phyloP scores from a whole-genome alignment of 2,888 invertebrate genomes.

The Macaria notata region DNA sequence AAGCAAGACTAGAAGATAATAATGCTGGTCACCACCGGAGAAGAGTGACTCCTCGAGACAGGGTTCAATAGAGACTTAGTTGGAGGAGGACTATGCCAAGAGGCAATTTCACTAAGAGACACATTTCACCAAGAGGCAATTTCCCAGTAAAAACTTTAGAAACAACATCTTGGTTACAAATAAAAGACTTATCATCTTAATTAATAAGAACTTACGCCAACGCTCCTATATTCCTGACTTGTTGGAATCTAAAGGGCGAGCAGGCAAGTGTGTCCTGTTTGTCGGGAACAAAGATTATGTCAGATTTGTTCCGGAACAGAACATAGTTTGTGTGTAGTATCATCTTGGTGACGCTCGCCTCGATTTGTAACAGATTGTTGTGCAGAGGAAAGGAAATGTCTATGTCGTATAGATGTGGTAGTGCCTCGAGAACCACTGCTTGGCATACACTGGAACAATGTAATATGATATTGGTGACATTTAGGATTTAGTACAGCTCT shows the following conservation, averaged over 20 bases:
- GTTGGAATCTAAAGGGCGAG: slow-evolving; percentile 59
- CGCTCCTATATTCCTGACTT: slow-evolving; percentile 48
- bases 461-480: too few species aligned
- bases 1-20: too few species aligned
- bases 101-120: too few species aligned
- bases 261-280: slow-evolving; percentile 34
- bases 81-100: too few species aligned
- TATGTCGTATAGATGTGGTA: slow-evolving; percentile 45
- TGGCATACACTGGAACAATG: slow-evolving; percentile 46
- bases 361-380: slow-evolving; percentile 48
- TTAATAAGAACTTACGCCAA: slow-evolving; percentile 49
- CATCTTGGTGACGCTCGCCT: slow-evolving; percentile 50
- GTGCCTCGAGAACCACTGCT: slow-evolving; percentile 41
- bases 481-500: too few species aligned
- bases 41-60: too few species aligned
- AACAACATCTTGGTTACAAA: too few species aligned
- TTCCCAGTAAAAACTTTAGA: too few species aligned
- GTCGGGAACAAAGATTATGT: slow-evolving; percentile 35
- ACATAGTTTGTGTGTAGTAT: slow-evolving; percentile 50
- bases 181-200: too few species aligned
- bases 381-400: slow-evolving; percentile 47
- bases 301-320: slow-evolving; percentile 51
- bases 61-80: too few species aligned
- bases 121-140: too few species aligned
- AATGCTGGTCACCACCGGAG: too few species aligned